phyloP scores from a whole-genome alignment of 2,797 vertebrate species.

The Pseudocheirus occidentalis region DNA sequence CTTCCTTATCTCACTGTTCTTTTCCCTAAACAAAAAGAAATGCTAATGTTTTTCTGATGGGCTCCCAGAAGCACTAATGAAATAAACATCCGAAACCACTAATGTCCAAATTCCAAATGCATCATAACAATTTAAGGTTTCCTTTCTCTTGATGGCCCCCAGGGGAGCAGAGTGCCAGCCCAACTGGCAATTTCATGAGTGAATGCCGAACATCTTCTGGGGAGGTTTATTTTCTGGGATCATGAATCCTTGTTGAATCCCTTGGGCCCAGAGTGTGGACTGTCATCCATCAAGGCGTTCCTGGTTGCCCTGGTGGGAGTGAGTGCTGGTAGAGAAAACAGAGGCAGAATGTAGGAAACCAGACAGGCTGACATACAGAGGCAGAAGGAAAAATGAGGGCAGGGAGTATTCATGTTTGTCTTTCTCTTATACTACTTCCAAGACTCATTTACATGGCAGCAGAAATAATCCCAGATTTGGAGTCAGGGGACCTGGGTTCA shows the following conservation, averaged over 20 bases:
- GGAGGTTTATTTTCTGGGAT: not conserved
- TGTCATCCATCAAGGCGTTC: not conserved
- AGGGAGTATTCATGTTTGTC: not conserved
- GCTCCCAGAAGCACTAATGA: conserved; percentile 3
- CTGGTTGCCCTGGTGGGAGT: not conserved
- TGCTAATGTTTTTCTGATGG: conserved; percentile 1
- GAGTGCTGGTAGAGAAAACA: not conserved
- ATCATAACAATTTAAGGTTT: conserved; percentile 9
- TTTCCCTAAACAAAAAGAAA: not conserved
- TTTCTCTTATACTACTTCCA: not conserved
- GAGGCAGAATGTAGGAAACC: not conserved
- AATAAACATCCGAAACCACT: conserved; percentile 1
- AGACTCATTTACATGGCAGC: not conserved
- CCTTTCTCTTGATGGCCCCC: not conserved
- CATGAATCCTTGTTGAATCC: not conserved
- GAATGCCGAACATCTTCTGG: not conserved
- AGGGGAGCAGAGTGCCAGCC: not conserved
- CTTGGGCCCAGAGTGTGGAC: not conserved
- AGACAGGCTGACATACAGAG: not conserved
- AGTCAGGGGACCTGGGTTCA: not conserved
- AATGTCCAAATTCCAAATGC: not conserved
- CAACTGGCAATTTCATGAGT: not conserved
- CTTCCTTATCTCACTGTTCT: not conserved
- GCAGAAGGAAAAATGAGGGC: not conserved
- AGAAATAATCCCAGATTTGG: not conserved